These are phyloP conservation scores for Zhuqinia jingwanae DNA, from an alignment of 2,888 invertebrate genomes.

Conservation along the genomic window DNA sequence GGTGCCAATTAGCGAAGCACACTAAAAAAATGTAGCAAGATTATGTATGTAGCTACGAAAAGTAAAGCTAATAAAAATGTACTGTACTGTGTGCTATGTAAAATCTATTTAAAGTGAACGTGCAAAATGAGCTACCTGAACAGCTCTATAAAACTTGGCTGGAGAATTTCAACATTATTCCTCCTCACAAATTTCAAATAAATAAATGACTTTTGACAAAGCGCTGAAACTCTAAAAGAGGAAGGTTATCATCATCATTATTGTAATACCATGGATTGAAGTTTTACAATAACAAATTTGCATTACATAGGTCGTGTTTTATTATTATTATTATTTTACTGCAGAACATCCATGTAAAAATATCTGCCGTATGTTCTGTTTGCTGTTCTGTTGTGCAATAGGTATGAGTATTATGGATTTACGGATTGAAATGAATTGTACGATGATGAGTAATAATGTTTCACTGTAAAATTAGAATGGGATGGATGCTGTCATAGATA, in stretches of 20 bases:
- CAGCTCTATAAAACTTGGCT: background rate
- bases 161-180: background rate
- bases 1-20: constrained; percentile 20
- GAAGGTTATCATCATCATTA: constrained; percentile 61
- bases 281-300: constrained; percentile 1
- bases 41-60: background rate
- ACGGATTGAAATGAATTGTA: no score
- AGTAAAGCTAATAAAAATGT: background rate
- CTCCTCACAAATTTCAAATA: background rate
- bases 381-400: no score
- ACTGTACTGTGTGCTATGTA: no score
- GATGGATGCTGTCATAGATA: constrained; percentile 20
- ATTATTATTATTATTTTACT: no score
- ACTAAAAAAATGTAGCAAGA: background rate
- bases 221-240: no score
- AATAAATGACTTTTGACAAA: constrained; percentile 43
- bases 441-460: constrained; percentile 25
- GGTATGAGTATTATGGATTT: no score
- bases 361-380: no score
- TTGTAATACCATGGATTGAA: background rate
- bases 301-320: no score
- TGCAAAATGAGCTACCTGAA: no score
- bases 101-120: no score
- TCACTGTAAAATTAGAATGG: background rate
- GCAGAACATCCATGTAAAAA: background rate